Conservation (phyloP, 2,797 vertebrate genomes). For the Meriones psammophilus region DNA sequence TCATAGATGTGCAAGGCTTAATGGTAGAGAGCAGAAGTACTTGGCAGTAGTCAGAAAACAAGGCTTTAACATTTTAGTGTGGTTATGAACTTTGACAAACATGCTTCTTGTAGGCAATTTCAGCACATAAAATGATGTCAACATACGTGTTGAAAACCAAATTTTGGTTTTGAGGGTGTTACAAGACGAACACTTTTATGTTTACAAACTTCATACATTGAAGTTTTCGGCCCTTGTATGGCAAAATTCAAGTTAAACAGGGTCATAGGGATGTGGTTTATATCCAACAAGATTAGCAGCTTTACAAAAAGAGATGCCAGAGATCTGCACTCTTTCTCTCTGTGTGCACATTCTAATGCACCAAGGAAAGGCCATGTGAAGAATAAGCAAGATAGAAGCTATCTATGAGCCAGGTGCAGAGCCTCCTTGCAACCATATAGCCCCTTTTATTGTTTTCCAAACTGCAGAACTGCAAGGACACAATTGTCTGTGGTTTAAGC, state of each 20-base stretch:
- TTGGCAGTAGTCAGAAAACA: neutral
- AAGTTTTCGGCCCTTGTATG: neutral
- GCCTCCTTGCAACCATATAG: neutral
- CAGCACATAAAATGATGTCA: neutral
- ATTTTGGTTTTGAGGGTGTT: constrained; percentile 19
- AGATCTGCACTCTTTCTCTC: neutral
- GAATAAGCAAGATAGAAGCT: neutral
- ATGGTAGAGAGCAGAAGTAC: neutral
- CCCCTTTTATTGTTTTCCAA: neutral
- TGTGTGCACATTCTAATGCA: neutral
- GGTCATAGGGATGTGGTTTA: neutral
- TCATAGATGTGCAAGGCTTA: neutral
- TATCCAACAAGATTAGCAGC: neutral
- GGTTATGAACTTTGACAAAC: constrained; percentile 11
- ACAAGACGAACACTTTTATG: neutral
- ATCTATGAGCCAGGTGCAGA: neutral
- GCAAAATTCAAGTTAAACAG: neutral
- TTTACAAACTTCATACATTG: neutral
- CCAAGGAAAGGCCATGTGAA: neutral
- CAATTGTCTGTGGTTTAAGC: neutral
- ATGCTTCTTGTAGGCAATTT: neutral
- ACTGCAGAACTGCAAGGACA: neutral
- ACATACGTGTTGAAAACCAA: neutral
- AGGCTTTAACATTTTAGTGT: constrained; percentile 47
- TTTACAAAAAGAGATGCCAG: neutral